Percentiles rank a stretch among this genome's conserved stretches.
These are phyloP conservation scores for Thereva nobilitata DNA, from an alignment of 2,888 invertebrate genomes.

Conservation along the genomic window DNA sequence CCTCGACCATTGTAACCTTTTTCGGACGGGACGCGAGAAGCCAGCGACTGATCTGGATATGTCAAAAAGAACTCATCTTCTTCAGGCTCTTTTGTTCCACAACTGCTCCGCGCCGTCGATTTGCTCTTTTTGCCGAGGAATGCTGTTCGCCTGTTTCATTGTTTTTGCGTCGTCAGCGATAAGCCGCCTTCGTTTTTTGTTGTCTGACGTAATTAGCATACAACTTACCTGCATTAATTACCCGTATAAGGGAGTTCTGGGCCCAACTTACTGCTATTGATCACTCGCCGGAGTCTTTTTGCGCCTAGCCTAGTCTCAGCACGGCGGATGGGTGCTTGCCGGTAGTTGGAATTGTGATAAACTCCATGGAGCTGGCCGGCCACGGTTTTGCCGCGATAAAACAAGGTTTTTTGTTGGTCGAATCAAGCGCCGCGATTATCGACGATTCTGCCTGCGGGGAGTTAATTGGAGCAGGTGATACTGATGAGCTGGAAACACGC, in stretches of 20 bases:
- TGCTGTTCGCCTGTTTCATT: slow-evolving; percentile 24
- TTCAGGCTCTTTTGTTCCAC: slow-evolving; percentile 18
- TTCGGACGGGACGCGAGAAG: too few species aligned
- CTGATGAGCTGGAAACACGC: slow-evolving; percentile 2
- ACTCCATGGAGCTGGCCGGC: slow-evolving; percentile 1
- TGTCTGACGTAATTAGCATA: slow-evolving; percentile 36
- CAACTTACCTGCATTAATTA: slow-evolving; percentile 37
- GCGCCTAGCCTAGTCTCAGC: neutral
- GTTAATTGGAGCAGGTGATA: slow-evolving; percentile 38
- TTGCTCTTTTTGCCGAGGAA: slow-evolving; percentile 16
- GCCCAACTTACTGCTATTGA: slow-evolving; percentile 20
- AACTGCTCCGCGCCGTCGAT: neutral
- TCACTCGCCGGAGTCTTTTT: slow-evolving; percentile 5
- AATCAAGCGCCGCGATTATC: slow-evolving; percentile 24
- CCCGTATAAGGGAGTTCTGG: slow-evolving; percentile 32
- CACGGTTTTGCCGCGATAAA: slow-evolving; percentile 8
- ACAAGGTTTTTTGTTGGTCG: slow-evolving; percentile 22
- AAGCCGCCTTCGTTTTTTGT: slow-evolving; percentile 34
- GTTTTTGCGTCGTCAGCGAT: slow-evolving; percentile 25
- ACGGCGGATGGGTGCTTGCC: slow-evolving; percentile 16
- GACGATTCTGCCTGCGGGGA: slow-evolving; percentile 22
- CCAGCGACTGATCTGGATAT: slow-evolving; percentile 14
- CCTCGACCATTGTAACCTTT: slow-evolving; percentile 10
- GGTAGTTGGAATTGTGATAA: slow-evolving; percentile 18
- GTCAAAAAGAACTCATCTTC: slow-evolving; percentile 32